Evolutionary conservation across 2,797 vertebrate genomes (phyloP).

Genomic region (Leontocebus nigricollis): DNA sequence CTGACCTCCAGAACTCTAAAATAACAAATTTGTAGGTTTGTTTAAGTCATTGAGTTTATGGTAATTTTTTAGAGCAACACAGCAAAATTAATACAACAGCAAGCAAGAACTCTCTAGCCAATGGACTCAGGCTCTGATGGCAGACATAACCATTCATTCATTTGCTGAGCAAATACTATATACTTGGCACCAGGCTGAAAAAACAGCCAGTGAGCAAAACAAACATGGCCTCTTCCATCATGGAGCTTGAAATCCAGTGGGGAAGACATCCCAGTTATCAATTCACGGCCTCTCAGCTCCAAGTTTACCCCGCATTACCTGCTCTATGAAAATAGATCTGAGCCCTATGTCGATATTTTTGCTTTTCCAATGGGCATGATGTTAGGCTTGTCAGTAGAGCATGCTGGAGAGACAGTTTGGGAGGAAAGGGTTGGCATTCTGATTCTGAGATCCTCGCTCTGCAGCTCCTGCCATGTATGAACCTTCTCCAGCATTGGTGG

Average conservation of each 20-base stretch:
- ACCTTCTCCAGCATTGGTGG: not conserved
- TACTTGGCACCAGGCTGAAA: not conserved
- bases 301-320: not conserved
- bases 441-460: not conserved
- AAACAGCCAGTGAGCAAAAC: not conserved
- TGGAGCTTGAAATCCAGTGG: not conserved
- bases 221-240: not conserved
- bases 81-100: not conserved
- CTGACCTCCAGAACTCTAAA: not conserved
- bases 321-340: not conserved
- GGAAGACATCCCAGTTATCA: not conserved
- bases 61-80: not conserved
- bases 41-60: not conserved
- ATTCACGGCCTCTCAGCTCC: not conserved
- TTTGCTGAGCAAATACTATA: not conserved
- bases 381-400: not conserved
- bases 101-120: not conserved
- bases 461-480: not conserved
- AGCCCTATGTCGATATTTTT: not conserved
- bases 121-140: not conserved
- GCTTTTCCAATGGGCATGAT: not conserved
- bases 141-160: not conserved
- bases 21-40: not conserved
- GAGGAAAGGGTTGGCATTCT: not conserved
- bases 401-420: rapidly evolving